Evolutionary conservation across 2,888 invertebrate genomes (phyloP).

Genomic region (Drosophila sordidapex): DNA sequence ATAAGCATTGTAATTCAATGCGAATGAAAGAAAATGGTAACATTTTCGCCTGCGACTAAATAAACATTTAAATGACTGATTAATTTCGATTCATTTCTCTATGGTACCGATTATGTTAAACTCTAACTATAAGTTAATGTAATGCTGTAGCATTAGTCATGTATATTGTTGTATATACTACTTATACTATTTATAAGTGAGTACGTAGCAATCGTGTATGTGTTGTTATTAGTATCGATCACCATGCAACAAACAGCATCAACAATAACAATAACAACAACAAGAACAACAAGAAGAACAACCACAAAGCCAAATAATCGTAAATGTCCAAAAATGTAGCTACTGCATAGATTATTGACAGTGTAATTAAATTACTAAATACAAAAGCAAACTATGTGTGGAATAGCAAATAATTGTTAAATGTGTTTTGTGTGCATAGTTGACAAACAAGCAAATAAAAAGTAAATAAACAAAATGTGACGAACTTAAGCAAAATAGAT

Average conservation of each 20-base stretch:
- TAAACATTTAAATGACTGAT: slow-evolving; percentile 54
- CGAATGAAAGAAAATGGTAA: slow-evolving; percentile 2
- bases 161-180: slow-evolving; percentile 22
- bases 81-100: slow-evolving; percentile 33
- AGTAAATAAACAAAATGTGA: slow-evolving; percentile 16
- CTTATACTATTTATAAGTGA: slow-evolving; percentile 10
- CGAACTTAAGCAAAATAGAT: slow-evolving; percentile 29
- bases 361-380: slow-evolving; percentile 49
- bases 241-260: neutral
- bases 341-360: slow-evolving; percentile 40
- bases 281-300: slow-evolving; percentile 21
- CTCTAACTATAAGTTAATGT: slow-evolving; percentile 20
- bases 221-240: slow-evolving; percentile 32
- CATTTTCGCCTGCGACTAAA: slow-evolving; percentile 32
- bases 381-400: slow-evolving; percentile 7
- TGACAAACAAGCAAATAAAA: slow-evolving; percentile 12
- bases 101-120: slow-evolving; percentile 13
- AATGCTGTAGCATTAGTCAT: slow-evolving; percentile 21
- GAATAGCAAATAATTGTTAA: slow-evolving; percentile 43
- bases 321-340: slow-evolving; percentile 65
- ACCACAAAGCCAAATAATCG: slow-evolving; percentile 53
- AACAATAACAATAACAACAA: slow-evolving; percentile 15
- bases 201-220: slow-evolving; percentile 10
- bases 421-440: slow-evolving; percentile 45
- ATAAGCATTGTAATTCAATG: slow-evolving; percentile 13